Base-by-base conservation (phyloP, 1,140 invertebrate genomes). In the Drosophila pruinosa region DNA sequence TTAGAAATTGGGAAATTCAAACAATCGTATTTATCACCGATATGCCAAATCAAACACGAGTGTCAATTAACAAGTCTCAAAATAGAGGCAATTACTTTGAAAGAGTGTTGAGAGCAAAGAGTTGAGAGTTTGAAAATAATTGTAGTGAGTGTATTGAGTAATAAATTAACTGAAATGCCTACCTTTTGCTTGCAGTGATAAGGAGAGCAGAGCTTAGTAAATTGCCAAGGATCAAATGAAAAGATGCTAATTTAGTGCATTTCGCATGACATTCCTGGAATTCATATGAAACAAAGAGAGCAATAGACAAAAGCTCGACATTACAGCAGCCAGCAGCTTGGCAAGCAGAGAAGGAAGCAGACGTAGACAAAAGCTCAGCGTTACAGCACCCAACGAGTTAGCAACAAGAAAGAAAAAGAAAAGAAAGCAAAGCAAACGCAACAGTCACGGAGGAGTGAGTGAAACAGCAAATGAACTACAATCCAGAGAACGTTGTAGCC, bases 231-330 rank as follows among this genome's bases (percentile, higher is more conserved):
- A 83, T 73, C 50, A 65, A 69, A 56, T 38, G 43, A 65, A 68
- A 75, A 65, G 63, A 86, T 86, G 81, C 86, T 81, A 71, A 86
- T 81, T 86, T 59, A 78, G 74, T 86, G 81, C 77, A 86, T 86
- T 86, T 86, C 73, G 73, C 81, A 70, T 48, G 74, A 85, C 80
- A 85, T 85, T 85, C 80, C 81, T 62, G 68, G 57, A 86, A 43
- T 10, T 5, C 21, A 57, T 22, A 45, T 24, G 14, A 47, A 39
- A 15, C 10, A 12, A 24, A 38, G 19, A 48, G 15, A 62, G n/a
- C 12, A 22, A 43, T 12, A 43, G 5, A 8, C 17, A 39, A 59
- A 21, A 52, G 58, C 63, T 73, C 14, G 64, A 43, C 73, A 39
- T 7, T 54, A 59, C 3, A 74, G n/a, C 61, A 78, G 22, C 59